Evolutionary conservation across 1,140 invertebrate genomes (phyloP).

Genomic region (Macrocentrus cingulum): DNA sequence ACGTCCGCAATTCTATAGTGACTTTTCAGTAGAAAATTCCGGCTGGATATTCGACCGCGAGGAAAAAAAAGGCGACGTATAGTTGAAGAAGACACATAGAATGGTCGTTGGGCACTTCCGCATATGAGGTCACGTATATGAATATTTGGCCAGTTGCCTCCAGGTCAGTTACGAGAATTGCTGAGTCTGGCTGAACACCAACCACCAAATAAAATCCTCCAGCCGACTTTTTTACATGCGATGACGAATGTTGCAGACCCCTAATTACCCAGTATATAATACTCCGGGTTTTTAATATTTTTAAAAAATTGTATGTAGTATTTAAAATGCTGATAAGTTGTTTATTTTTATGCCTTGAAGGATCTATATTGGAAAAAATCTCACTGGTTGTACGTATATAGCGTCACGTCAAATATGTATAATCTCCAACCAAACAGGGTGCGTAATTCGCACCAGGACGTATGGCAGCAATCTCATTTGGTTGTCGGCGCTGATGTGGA

Average conservation of each 20-base stretch:
- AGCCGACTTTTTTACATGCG: background rate
- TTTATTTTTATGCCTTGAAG: too few species aligned
- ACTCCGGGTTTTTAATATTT: too few species aligned
- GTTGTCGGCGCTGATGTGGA: slow-evolving; percentile 21
- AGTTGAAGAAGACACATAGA: background rate
- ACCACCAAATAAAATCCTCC: background rate
- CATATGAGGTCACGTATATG: slow-evolving; percentile 27
- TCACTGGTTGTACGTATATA: too few species aligned
- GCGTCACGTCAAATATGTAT: slow-evolving; percentile 38
- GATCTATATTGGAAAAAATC: too few species aligned
- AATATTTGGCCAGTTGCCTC: slow-evolving; percentile 47
- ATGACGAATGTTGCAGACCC: background rate
- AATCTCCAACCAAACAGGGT: slow-evolving; percentile 30
- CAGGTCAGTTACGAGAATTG: background rate
- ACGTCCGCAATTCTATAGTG: too few species aligned
- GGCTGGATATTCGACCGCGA: too few species aligned
- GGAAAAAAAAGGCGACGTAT: too few species aligned
- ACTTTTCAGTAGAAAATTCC: too few species aligned
- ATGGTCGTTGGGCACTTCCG: background rate
- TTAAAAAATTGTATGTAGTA: too few species aligned
- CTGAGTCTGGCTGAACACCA: slow-evolving; percentile 12
- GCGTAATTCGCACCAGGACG: background rate
- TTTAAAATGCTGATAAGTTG: too few species aligned
- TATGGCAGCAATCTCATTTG: slow-evolving; percentile 26
- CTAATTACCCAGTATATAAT: slow-evolving; percentile 37